These are phyloP conservation scores for Dryobotodes eremita DNA, from an alignment of 2,888 invertebrate species.

Conservation along the genomic window DNA sequence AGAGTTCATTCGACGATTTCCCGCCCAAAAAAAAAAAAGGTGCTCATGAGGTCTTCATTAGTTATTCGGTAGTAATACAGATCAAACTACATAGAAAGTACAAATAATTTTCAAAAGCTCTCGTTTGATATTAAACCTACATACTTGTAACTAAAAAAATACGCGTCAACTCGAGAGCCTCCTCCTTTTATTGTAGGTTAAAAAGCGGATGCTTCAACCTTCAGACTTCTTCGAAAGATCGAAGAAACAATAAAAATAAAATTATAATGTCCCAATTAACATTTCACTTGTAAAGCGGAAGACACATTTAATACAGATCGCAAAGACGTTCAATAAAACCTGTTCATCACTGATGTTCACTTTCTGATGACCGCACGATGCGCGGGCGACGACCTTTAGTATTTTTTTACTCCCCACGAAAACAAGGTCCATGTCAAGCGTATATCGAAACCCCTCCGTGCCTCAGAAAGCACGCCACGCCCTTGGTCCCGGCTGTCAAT, in stretches of 20 bases:
- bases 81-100: too few relatives aligned
- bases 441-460: not conserved
- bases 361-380: constrained; percentile 44
- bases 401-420: not conserved
- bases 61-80: too few relatives aligned
- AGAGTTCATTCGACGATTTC: too few relatives aligned
- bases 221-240: not conserved
- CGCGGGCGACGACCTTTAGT: constrained; percentile 32
- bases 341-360: constrained; percentile 37
- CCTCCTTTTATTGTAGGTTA: not conserved
- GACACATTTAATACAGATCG: constrained; percentile 7
- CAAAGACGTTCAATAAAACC: constrained; percentile 45
- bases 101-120: too few relatives aligned
- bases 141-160: too few relatives aligned
- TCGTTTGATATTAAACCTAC: too few relatives aligned
- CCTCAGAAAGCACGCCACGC: not conserved
- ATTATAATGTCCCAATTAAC: constrained; percentile 13
- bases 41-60: too few relatives aligned
- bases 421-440: not conserved
- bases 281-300: constrained; percentile 42
- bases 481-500: not conserved
- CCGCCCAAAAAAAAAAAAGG: too few relatives aligned
- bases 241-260: not conserved
- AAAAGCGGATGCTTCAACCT: not conserved
- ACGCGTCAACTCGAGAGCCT: not conserved